phyloP scores from a whole-genome alignment of 2,888 invertebrate genomes.

The Pristionchus exspectatus region DNA sequence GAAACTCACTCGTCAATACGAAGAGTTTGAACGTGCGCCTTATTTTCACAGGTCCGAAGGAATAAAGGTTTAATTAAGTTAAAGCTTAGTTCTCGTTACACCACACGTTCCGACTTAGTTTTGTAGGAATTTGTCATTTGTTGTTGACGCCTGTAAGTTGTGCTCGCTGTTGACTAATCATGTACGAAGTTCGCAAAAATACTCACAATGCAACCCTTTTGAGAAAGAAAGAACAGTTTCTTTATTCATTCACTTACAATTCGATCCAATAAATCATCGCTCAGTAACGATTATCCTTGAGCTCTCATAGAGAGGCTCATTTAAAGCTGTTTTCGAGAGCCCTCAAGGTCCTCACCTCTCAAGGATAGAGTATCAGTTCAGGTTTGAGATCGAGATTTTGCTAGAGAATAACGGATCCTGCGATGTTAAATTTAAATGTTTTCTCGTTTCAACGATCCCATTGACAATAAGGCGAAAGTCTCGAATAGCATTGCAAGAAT shows the following conservation, averaged over 20 bases:
- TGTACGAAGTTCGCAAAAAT: neutral
- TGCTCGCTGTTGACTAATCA: neutral
- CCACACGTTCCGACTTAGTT: too few species aligned
- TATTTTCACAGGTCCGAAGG: too few species aligned
- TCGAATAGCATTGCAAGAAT: neutral
- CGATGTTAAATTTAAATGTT: neutral
- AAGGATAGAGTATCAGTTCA: conserved; percentile 1
- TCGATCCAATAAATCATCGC: neutral
- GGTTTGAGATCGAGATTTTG: neutral
- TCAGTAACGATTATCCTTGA: conserved; percentile 23
- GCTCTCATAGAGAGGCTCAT: neutral
- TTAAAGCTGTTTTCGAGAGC: conserved; percentile 16
- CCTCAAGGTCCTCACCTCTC: neutral
- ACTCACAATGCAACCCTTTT: neutral
- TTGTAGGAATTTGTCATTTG: too few species aligned
- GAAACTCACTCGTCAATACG: too few species aligned
- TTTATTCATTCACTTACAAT: neutral
- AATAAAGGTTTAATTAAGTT: too few species aligned
- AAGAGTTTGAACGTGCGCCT: too few species aligned
- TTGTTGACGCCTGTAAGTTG: too few species aligned
- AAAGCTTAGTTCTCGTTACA: too few species aligned
- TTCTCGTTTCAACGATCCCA: neutral
- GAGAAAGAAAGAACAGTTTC: neutral
- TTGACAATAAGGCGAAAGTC: neutral
- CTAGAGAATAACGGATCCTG: neutral